phyloP scores from a whole-genome alignment of 2,797 vertebrate genomes.

The Etheostoma nigrum region DNA sequence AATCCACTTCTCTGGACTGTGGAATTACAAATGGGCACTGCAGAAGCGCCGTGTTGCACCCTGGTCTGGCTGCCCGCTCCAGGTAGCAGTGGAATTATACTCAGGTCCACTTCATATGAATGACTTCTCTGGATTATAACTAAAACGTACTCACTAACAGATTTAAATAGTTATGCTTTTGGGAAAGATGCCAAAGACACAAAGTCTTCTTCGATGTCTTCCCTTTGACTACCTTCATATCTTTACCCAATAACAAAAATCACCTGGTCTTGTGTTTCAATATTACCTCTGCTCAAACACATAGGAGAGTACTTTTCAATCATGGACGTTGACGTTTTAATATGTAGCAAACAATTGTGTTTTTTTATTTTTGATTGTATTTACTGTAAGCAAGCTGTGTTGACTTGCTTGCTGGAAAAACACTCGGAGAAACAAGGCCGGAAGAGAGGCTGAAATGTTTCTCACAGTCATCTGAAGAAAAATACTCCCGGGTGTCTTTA shows the following conservation, averaged over 20 bases:
- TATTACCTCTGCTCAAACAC: slow-evolving; percentile 15
- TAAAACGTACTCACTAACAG: slow-evolving; percentile 44
- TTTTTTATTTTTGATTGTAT: background rate
- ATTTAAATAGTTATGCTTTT: slow-evolving; percentile 33
- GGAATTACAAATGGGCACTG: slow-evolving; percentile 53
- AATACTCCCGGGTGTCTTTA: slow-evolving; percentile 72
- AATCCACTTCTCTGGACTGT: slow-evolving; percentile 62
- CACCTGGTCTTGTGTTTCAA: slow-evolving; percentile 7
- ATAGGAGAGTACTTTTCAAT: background rate
- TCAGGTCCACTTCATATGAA: slow-evolving; percentile 20
- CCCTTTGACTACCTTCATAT: background rate
- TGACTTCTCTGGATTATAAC: slow-evolving; percentile 50
- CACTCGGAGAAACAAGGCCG: slow-evolving; percentile 34
- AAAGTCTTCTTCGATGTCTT: slow-evolving; percentile 27
- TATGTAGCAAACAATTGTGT: slow-evolving; percentile 10
- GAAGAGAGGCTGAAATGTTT: slow-evolving; percentile 49
- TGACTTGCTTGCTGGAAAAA: slow-evolving; percentile 27
- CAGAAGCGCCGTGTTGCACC: slow-evolving; percentile 30
- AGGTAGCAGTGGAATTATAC: slow-evolving; percentile 51
- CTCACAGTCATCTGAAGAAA: slow-evolving; percentile 53
- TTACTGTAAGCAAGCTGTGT: slow-evolving; percentile 29
- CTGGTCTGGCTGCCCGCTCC: slow-evolving; percentile 30
- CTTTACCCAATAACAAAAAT: slow-evolving; percentile 2
- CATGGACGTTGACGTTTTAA: background rate
- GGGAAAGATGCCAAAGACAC: slow-evolving; percentile 41